Base-by-base conservation (phyloP, 2,797 vertebrate species). In the Anguilla obscura region DNA sequence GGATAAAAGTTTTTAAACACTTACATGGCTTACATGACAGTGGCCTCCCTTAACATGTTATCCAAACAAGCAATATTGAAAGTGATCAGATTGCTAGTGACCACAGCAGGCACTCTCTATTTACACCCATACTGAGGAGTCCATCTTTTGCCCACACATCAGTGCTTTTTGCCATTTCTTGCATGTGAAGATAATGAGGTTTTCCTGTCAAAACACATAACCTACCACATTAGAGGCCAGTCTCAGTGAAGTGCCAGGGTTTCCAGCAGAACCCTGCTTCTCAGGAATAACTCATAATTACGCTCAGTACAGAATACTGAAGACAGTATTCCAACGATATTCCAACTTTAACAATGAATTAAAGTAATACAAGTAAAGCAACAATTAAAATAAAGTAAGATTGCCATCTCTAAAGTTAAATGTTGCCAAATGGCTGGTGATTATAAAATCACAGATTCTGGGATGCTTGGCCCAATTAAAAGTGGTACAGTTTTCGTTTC, bases 161-260 rank as follows among this genome's bases (percentile, higher is more conserved):
- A 8, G 88, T 2, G 1, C 88, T 90, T 79, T 93, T 93, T 71
- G 82, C 85, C 85, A 93, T 87, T 88, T 94, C 93, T 89, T 90
- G 89, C 71, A 90, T 82, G 21, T 89, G 91, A 90, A 93, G 89
- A 90, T 92, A 92, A 91, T 91, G 89, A 18, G 91, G 91, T 85
- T 69, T 93, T 85, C 92, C 94, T 96, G 89, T 89, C 87, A 88
- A 90, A 90, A 90, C 91, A 93, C 71, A 92, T 92, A 90, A 86
- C 87, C 86, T 91, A 89, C 86, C 88, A 92, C 48, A 86, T 88
- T 87, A 86, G 76, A 85, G 80, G 84, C 54, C 45, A 80, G 60
- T 45, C 89, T 89, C 82, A 76, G 88, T 69, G 91, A 91, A 91
- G 85, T 90, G 60, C 86, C 85, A 90, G 48, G 48, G 86, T 71